Conservation (phyloP, 2,797 vertebrate genomes). For the Acipenser ruthenus region DNA sequence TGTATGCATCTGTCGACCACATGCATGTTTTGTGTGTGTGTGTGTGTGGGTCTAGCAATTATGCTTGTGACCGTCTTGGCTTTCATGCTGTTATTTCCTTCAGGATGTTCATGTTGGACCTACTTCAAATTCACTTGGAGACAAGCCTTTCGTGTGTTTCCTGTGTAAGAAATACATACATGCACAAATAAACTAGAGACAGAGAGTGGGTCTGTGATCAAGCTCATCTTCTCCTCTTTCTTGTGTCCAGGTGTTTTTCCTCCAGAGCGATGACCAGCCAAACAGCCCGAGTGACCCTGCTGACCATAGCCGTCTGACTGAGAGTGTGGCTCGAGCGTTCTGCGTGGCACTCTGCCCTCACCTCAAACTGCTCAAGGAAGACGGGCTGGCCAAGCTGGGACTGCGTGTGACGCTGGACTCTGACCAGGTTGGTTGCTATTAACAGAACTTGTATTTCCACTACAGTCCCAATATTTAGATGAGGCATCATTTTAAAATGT, state of each 20-base stretch:
- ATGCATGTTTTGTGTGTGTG: neutral
- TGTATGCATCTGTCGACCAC: neutral
- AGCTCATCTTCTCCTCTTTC: neutral
- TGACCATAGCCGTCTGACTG: slow-evolving; percentile 89
- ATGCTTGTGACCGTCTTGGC: neutral
- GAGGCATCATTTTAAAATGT: no score
- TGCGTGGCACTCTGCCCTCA: slow-evolving; percentile 89
- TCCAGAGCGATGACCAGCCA: slow-evolving; percentile 86
- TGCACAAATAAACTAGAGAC: no score
- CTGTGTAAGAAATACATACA: no score
- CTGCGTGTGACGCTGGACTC: slow-evolving; percentile 88
- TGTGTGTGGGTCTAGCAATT: neutral
- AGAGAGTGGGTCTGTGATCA: neutral
- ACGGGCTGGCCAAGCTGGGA: slow-evolving; percentile 91
- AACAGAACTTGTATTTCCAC: no score
- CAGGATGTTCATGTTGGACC: neutral
- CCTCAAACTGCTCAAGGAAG: slow-evolving; percentile 91
- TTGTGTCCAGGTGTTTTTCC: slow-evolving; percentile 79
- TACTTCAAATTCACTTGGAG: neutral
- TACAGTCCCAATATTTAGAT: slow-evolving; percentile 33
- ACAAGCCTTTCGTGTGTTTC: no score
- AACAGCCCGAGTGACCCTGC: slow-evolving; percentile 83
- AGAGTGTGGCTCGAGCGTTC: slow-evolving; percentile 90
- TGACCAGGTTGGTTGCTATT: slow-evolving; percentile 67
- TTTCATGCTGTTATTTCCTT: neutral